A percentile compares a stretch with the other conserved stretches of the same genome.
Evolutionary conservation across 2,888 invertebrate species (phyloP).

Genomic region (Drosophila fulvimacula): DNA sequence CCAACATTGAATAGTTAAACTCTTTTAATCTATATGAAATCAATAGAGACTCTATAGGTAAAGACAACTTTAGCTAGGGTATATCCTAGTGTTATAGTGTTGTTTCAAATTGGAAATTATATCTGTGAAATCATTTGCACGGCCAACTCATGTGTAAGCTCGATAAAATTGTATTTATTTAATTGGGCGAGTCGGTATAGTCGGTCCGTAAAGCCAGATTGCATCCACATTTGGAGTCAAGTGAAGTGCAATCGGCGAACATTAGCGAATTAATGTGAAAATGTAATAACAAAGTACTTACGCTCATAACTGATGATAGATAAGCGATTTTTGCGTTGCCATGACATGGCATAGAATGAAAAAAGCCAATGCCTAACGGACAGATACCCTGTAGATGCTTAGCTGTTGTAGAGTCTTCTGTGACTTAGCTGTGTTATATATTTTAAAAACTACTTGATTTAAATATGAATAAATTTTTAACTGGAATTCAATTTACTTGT

Average conservation of each 20-base stretch:
- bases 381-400: too few relatives aligned
- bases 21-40: too few relatives aligned
- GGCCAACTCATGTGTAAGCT: slow-evolving; percentile 61
- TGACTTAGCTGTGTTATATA: too few relatives aligned
- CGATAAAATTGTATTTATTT: slow-evolving; percentile 58
- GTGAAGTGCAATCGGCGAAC: slow-evolving; percentile 49
- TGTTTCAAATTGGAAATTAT: background rate
- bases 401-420: too few relatives aligned
- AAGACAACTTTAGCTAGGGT: background rate
- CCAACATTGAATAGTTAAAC: too few relatives aligned
- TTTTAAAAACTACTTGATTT: too few relatives aligned
- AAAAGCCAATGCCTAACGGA: too few relatives aligned
- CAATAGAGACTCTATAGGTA: background rate
- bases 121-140: slow-evolving; percentile 1
- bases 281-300: slow-evolving; percentile 27
- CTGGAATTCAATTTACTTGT: background rate
- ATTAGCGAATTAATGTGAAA: slow-evolving; percentile 33
- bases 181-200: slow-evolving; percentile 18
- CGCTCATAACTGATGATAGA: background rate
- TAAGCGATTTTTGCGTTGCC: background rate
- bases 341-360: too few relatives aligned
- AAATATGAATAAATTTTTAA: too few relatives aligned
- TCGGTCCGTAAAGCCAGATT: slow-evolving; percentile 21
- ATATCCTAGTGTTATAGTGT: background rate
- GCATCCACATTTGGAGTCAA: slow-evolving; percentile 43